These are phyloP conservation scores for Haliclystus octoradiatus DNA, from an alignment of 30 jellyfish, hydroid and myxozoan genomes.

Conservation along the genomic window DNA sequence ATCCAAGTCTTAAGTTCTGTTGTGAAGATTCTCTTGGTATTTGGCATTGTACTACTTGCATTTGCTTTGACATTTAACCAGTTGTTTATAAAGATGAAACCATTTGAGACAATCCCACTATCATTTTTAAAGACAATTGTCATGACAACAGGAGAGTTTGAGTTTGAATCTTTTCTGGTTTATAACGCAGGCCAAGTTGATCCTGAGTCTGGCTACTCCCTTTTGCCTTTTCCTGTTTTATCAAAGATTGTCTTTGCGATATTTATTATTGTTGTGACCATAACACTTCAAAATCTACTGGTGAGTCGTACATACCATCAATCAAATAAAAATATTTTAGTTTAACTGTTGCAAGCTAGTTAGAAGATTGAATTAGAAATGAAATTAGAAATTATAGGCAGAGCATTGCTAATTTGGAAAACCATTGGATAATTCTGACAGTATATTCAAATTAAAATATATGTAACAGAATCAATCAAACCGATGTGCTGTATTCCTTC, in stretches of 20 bases:
- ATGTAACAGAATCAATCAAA: too few relatives aligned
- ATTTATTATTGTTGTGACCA: neutral
- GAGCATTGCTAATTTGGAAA: too few relatives aligned
- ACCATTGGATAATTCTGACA: too few relatives aligned
- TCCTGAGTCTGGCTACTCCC: neutral
- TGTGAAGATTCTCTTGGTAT: neutral
- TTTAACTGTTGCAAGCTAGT: too few relatives aligned
- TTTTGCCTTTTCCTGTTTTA: neutral
- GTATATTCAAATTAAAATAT: too few relatives aligned
- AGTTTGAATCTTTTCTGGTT: neutral
- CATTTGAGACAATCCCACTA: neutral
- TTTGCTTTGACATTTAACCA: neutral
- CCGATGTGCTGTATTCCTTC: too few relatives aligned
- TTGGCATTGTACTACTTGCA: neutral
- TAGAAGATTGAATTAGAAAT: too few relatives aligned
- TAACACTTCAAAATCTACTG: neutral
- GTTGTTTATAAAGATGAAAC: neutral
- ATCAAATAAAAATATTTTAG: too few relatives aligned
- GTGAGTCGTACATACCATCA: neutral
- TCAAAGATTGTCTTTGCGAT: neutral
- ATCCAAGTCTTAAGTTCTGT: neutral
- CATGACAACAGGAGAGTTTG: slow-evolving; percentile 3
- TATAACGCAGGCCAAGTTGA: neutral
- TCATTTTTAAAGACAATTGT: neutral
- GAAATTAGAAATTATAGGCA: too few relatives aligned